Evolutionary conservation across 2,888 invertebrate genomes (phyloP).

Genomic region (Cosmia pyralina): DNA sequence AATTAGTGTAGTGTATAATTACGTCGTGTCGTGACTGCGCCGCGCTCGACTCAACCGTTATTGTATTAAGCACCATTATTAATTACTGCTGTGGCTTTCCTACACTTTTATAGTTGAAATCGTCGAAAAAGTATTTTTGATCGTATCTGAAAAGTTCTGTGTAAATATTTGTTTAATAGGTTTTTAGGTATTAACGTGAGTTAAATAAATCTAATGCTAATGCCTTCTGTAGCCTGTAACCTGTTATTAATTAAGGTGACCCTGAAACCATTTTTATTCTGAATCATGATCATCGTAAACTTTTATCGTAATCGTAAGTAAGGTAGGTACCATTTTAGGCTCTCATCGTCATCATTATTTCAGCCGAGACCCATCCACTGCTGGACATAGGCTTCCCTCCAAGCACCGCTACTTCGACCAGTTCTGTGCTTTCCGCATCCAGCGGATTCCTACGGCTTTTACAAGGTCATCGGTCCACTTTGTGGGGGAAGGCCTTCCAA

Average conservation of each 20-base stretch:
- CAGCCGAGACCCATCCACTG: too few species aligned
- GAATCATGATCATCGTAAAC: background rate
- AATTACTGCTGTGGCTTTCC: conserved; percentile 56
- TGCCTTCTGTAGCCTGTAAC: conserved; percentile 24
- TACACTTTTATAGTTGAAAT: conserved; percentile 44
- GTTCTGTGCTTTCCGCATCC: too few species aligned
- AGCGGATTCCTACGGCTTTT: too few species aligned
- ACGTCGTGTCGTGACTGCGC: conserved; percentile 58
- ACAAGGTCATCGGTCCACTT: too few species aligned
- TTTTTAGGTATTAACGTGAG: conserved; percentile 25
- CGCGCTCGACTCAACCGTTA: conserved; percentile 48
- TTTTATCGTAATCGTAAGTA: too few species aligned
- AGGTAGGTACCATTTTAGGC: too few species aligned
- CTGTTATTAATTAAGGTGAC: conserved; percentile 15
- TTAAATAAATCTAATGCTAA: conserved; percentile 31
- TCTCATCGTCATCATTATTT: too few species aligned
- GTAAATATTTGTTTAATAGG: conserved; percentile 59
- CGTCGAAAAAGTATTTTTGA: conserved; percentile 48
- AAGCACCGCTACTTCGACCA: too few species aligned
- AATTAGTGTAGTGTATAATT: conserved; percentile 66
- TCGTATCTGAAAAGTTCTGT: conserved; percentile 55
- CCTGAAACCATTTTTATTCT: background rate
- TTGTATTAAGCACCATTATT: conserved; percentile 64
- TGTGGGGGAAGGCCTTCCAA: too few species aligned
- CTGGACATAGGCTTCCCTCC: too few species aligned